phyloP scores from a whole-genome alignment of 2,888 invertebrate species.

The Papilio protenor region DNA sequence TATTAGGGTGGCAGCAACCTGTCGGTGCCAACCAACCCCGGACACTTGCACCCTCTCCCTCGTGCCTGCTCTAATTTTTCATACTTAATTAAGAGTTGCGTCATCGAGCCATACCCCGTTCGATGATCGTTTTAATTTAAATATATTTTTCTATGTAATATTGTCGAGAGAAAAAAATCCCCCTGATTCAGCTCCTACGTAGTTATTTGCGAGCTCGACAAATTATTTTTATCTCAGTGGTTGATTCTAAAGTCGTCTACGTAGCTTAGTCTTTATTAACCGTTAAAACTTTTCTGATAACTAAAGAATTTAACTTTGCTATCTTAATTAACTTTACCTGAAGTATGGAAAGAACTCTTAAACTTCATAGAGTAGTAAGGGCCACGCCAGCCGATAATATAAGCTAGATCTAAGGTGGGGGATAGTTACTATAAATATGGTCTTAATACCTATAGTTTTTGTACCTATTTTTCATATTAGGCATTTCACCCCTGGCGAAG shows the following conservation, averaged over 20 bases:
- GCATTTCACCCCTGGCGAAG: too few relatives aligned
- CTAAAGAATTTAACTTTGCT: background rate
- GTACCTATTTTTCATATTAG: too few relatives aligned
- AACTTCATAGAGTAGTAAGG: background rate
- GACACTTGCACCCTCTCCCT: conserved; percentile 38
- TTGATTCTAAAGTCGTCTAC: background rate
- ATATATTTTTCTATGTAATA: background rate
- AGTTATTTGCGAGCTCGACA: background rate
- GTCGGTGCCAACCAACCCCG: conserved; percentile 46
- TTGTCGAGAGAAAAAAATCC: too few relatives aligned
- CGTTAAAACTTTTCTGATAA: conserved; percentile 24
- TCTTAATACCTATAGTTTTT: too few relatives aligned
- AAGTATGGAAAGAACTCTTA: background rate
- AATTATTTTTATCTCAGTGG: background rate
- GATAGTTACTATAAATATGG: too few relatives aligned
- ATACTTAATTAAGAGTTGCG: conserved; percentile 36
- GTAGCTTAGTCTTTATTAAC: conserved; percentile 7
- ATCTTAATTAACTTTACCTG: background rate
- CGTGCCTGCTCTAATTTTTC: conserved; percentile 32
- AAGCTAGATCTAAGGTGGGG: too few relatives aligned
- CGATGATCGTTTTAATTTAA: background rate
- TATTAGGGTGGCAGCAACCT: conserved; percentile 45
- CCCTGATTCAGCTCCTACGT: too few relatives aligned
- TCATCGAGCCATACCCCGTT: conserved; percentile 37
- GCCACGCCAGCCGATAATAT: too few relatives aligned